These are phyloP conservation scores for Lampris megalopsis DNA, from an alignment of 2,113 vertebrate species.

Conservation along the genomic window DNA sequence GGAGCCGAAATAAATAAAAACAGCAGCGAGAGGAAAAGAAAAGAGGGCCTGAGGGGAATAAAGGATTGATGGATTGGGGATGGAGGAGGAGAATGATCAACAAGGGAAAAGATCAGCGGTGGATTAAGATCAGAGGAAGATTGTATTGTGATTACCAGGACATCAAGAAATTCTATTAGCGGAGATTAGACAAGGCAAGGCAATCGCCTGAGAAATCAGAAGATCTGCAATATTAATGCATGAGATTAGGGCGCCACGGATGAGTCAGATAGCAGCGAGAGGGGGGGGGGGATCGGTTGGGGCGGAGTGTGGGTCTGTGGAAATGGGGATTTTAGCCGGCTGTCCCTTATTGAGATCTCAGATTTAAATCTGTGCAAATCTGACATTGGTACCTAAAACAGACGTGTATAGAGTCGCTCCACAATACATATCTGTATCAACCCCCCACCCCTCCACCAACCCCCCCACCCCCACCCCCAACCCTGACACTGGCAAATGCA, in stretches of 20 bases:
- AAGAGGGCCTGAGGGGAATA: constrained; percentile 29
- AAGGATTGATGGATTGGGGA: constrained; percentile 1
- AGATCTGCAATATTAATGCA: constrained; percentile 53
- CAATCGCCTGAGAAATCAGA: constrained; percentile 46
- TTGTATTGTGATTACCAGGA: constrained; percentile 57
- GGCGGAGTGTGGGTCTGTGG: constrained; percentile 14
- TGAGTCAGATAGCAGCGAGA: constrained; percentile 25
- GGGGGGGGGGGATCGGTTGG: not conserved
- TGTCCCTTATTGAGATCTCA: not conserved
- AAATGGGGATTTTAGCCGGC: not conserved
- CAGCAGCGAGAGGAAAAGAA: constrained; percentile 1
- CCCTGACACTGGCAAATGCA: constrained; percentile 24
- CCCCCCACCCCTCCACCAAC: not conserved
- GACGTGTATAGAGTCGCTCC: not conserved
- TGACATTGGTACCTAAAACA: constrained; percentile 1
- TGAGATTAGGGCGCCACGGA: constrained; percentile 32
- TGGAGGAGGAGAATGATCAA: constrained; percentile 42
- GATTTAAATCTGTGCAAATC: constrained; percentile 22
- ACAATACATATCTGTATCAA: not conserved
- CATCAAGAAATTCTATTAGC: constrained; percentile 55
- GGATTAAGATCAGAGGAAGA: constrained; percentile 64
- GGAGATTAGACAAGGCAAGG: constrained; percentile 41
- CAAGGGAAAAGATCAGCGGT: constrained; percentile 52
- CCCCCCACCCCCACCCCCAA: not conserved
- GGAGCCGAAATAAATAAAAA: not conserved